phyloP scores from a whole-genome alignment of 2,113 vertebrate species.

The Cephalopholis sonnerati region DNA sequence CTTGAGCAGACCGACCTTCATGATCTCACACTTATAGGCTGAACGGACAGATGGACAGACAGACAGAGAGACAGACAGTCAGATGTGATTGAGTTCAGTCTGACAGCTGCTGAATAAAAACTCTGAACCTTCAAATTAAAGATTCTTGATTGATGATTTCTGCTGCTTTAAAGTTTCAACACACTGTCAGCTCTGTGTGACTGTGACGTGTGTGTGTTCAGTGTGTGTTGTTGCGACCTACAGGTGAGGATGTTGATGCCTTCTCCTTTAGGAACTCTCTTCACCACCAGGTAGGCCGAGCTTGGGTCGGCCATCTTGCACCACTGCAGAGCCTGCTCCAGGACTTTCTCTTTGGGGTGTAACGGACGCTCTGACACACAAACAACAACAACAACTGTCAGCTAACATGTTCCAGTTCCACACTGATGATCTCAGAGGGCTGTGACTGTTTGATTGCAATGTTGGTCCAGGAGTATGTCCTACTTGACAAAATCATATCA shows the following conservation, averaged over 20 bases:
- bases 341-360: slow-evolving; percentile 96
- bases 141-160: not conserved
- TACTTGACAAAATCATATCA: no score
- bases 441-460: no score
- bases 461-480: no score
- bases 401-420: not conserved
- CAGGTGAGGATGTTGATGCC: slow-evolving; percentile 94
- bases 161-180: not conserved
- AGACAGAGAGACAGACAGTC: not conserved
- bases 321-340: slow-evolving; percentile 98
- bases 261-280: slow-evolving; percentile 89
- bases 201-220: not conserved
- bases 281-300: slow-evolving; percentile 92
- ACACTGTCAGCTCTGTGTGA: not conserved
- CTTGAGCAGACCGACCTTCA: slow-evolving; percentile 91
- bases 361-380: slow-evolving; percentile 89
- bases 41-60: not conserved
- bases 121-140: no score
- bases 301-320: slow-evolving; percentile 95
- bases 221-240: slow-evolving; percentile 65
- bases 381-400: not conserved
- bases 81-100: not conserved
- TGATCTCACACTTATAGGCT: slow-evolving; percentile 91
- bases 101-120: not conserved
- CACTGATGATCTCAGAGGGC: no score